phyloP scores from a whole-genome alignment of 2,888 invertebrate species.

The Cerastis rubricosa region DNA sequence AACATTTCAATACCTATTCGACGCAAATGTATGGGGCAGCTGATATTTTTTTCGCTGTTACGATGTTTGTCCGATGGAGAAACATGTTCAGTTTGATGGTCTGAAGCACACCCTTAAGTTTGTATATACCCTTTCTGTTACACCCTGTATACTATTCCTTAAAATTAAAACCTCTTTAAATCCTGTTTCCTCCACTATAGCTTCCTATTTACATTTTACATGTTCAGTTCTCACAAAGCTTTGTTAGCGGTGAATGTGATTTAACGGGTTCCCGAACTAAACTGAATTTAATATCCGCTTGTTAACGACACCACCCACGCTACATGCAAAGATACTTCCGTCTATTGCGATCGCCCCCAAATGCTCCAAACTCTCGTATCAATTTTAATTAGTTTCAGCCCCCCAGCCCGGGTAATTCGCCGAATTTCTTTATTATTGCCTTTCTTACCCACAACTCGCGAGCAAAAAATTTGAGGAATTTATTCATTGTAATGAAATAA shows the following conservation, averaged over 20 bases:
- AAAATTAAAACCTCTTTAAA: constrained; percentile 4
- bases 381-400: constrained; percentile 58
- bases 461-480: constrained; percentile 60
- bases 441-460: constrained; percentile 48
- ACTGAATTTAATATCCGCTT: constrained; percentile 59
- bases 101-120: too few relatives aligned
- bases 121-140: too few relatives aligned
- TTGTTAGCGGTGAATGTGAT: constrained; percentile 53
- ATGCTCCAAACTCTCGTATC: constrained; percentile 51
- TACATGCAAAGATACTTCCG: constrained; percentile 49
- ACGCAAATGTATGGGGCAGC: too few relatives aligned
- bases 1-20: too few relatives aligned
- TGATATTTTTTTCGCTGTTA: too few relatives aligned
- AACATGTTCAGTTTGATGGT: too few relatives aligned
- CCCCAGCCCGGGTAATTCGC: constrained; percentile 48
- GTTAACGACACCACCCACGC: constrained; percentile 47
- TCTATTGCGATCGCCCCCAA: constrained; percentile 48
- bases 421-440: constrained; percentile 57
- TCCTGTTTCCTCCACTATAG: constrained; percentile 13
- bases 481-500: constrained; percentile 63
- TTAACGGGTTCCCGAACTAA: constrained; percentile 56
- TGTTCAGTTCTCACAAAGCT: constrained; percentile 45
- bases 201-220: constrained; percentile 35
- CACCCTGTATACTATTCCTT: too few relatives aligned
- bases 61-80: too few relatives aligned